Conservation (phyloP, 1,140 invertebrate genomes). For the Propsilocerus akamusi region DNA sequence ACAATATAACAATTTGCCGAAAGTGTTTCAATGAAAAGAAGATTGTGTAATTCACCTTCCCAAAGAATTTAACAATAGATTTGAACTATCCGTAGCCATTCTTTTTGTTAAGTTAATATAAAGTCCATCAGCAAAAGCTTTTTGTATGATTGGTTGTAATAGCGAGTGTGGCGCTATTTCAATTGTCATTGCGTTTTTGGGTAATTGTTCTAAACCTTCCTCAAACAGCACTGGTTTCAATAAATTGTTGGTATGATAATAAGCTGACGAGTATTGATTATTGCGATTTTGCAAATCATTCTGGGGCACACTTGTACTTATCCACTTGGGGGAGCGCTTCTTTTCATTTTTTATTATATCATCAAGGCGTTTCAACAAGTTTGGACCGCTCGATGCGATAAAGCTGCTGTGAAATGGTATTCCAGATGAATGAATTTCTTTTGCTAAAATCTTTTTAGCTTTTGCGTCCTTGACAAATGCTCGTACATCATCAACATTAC, state of each 20-base stretch:
- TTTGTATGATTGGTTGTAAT: constrained; percentile 45
- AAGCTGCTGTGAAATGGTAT: constrained; percentile 69
- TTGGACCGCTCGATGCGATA: constrained; percentile 50
- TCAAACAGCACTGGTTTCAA: constrained; percentile 71
- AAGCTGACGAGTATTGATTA: constrained; percentile 56
- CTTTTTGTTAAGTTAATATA: constrained; percentile 65
- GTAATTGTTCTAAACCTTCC: constrained; percentile 57
- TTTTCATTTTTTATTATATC: constrained; percentile 48
- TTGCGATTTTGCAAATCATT: constrained; percentile 47
- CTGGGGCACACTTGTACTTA: constrained; percentile 70
- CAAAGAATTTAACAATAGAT: constrained; percentile 46
- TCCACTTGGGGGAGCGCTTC: constrained; percentile 55
- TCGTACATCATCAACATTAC: constrained; percentile 48
- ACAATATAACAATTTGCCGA: no score
- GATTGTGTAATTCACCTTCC: constrained; percentile 38
- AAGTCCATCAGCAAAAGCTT: constrained; percentile 33
- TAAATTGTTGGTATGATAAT: constrained; percentile 88
- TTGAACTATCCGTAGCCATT: constrained; percentile 45
- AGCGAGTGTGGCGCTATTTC: constrained; percentile 73
- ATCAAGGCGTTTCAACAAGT: constrained; percentile 47
- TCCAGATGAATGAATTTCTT: no score
- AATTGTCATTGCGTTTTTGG: constrained; percentile 57
- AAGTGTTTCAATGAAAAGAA: no score
- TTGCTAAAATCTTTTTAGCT: constrained; percentile 52
- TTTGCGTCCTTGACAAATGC: constrained; percentile 46